phyloP scores from a whole-genome alignment of 2,113 vertebrate genomes.

The Engraulis encrasicolus region DNA sequence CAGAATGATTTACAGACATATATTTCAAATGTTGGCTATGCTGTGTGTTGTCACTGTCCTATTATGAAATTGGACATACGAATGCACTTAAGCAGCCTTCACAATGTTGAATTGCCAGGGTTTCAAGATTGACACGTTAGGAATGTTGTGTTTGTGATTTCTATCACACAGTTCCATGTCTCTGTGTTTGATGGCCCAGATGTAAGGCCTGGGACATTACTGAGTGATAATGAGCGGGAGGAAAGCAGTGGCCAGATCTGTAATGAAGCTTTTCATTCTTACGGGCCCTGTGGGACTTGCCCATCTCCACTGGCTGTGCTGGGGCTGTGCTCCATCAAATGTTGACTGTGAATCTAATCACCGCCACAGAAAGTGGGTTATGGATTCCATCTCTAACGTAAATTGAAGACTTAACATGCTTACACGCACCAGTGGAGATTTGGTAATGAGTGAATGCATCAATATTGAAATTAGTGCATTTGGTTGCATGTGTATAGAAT shows the following conservation, averaged over 20 bases:
- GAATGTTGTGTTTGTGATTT: neutral
- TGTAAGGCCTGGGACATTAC: neutral
- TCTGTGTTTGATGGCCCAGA: neutral
- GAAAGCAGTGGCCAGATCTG: neutral
- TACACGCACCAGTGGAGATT: neutral
- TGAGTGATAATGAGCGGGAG: conserved; percentile 14
- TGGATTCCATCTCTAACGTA: conserved; percentile 8
- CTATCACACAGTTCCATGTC: neutral
- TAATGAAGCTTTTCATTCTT: conserved; percentile 24
- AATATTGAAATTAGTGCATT: neutral
- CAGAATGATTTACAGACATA: too few relatives aligned
- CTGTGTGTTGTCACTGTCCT: too few relatives aligned
- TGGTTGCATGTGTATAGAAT: neutral
- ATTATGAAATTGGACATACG: too few relatives aligned
- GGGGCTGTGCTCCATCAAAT: neutral
- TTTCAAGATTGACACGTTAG: neutral
- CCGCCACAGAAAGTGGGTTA: conserved; percentile 25
- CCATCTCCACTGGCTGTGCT: conserved; percentile 1
- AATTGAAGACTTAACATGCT: conserved; percentile 14
- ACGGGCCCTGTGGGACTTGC: neutral
- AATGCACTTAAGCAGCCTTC: too few relatives aligned
- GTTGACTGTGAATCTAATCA: conserved; percentile 11
- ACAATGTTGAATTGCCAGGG: neutral
- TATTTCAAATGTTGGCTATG: too few relatives aligned
- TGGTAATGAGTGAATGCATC: neutral